A percentile compares a stretch with the other conserved stretches of the same genome.
phyloP scores from a whole-genome alignment of 2,797 vertebrate species.

The Zenarchopterus dispar region DNA sequence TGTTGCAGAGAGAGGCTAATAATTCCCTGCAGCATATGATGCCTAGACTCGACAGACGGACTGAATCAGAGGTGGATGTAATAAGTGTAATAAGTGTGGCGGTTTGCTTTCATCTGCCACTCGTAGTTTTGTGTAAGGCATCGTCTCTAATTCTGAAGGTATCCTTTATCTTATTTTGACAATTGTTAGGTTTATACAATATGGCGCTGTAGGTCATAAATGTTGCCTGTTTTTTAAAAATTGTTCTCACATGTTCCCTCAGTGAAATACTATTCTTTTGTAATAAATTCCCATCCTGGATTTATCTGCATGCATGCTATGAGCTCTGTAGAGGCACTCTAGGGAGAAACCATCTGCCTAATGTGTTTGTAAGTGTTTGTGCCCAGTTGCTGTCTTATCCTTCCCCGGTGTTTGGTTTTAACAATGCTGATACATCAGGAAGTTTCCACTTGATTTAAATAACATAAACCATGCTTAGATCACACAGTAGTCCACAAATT shows the following conservation, averaged over 20 bases:
- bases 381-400: constrained; percentile 53
- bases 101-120: constrained; percentile 37
- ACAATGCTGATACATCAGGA: constrained; percentile 37
- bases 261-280: constrained; percentile 49
- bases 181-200: constrained; percentile 35
- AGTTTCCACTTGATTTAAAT: constrained; percentile 31
- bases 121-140: constrained; percentile 1
- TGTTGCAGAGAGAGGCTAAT: constrained; percentile 57
- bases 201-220: neutral
- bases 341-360: constrained; percentile 69
- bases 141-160: constrained; percentile 25
- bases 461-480: constrained; percentile 1
- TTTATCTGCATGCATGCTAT: constrained; percentile 51
- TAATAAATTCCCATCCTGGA: constrained; percentile 48
- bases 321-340: constrained; percentile 51
- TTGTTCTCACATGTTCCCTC: constrained; percentile 25
- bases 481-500: constrained; percentile 2
- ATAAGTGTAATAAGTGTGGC: constrained; percentile 25
- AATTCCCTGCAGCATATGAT: constrained; percentile 61
- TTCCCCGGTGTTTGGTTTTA: constrained; percentile 37
- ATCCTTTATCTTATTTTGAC: constrained; percentile 15
- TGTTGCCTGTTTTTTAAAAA: constrained; percentile 27
- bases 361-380: constrained; percentile 65
- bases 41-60: constrained; percentile 37
- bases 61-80: constrained; percentile 17